phyloP scores from a whole-genome alignment of 2,888 invertebrate genomes.

The Macaria liturata region DNA sequence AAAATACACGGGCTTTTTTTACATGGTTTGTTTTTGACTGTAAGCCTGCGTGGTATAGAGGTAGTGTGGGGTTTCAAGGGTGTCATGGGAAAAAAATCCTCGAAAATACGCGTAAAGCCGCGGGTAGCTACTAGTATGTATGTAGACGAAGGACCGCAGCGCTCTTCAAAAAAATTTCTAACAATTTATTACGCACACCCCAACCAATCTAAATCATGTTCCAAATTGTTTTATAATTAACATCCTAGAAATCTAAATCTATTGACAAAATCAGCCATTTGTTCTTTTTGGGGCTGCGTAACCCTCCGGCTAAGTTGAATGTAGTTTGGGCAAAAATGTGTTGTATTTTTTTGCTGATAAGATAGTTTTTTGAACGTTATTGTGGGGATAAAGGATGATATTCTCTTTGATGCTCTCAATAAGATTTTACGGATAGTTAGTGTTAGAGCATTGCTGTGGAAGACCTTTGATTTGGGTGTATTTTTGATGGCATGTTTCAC shows the following conservation, averaged over 20 bases:
- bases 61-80: no score
- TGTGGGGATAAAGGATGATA: constrained; percentile 48
- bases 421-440: constrained; percentile 81
- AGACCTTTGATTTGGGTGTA: constrained; percentile 77
- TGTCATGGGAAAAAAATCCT: no score
- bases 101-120: no score
- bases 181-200: constrained; percentile 4
- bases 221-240: constrained; percentile 39
- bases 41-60: no score
- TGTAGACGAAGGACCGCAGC: no score
- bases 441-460: constrained; percentile 75
- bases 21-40: no score
- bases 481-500: constrained; percentile 79
- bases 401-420: constrained; percentile 77
- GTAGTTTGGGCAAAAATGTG: constrained; percentile 28
- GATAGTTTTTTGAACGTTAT: constrained; percentile 36
- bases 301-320: constrained; percentile 40
- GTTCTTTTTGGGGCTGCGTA: constrained; percentile 47
- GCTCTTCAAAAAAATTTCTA: constrained; percentile 3
- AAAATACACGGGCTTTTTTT: no score
- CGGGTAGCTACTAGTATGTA: no score
- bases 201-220: constrained; percentile 16
- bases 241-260: constrained; percentile 35
- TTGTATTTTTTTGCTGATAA: constrained; percentile 27
- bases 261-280: constrained; percentile 47